Evolutionary conservation across 2,797 vertebrate genomes (phyloP), one percentile per base, ranked within the genome.

Genomic region (Smutsia temminckii): DNA sequence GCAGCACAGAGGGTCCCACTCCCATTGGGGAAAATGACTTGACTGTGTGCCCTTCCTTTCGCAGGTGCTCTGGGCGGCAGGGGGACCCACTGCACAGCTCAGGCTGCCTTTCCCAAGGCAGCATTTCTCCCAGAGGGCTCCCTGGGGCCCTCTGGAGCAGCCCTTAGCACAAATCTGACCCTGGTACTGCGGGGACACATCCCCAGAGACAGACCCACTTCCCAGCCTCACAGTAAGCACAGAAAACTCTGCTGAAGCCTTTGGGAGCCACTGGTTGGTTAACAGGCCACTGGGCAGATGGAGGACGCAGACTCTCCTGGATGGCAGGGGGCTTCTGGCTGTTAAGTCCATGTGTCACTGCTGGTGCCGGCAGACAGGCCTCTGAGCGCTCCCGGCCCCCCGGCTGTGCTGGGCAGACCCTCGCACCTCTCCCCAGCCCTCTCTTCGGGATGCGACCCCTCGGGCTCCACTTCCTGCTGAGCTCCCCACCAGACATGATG

Each of bases 231-330:
- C 7, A 27, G 53, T 6, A 32, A 11, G 37, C 40, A 29, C 75
- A 4, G 5, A 23, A 61, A 40, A 13, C 49, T 55, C 18, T 18
- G 20, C 20, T 2, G 72, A 13, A 18, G 32, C 55, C 75, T 46
- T 25, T 10, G 3, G 17, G 18, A 78, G 25, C 18, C 14, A 1
- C 37, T 5, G 9, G 29, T 46, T 74, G 21, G 12, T n/a, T 68
- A 32, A 42, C 4, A 1, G 40, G 63, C 17, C 16, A 29, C n/a
- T 2, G 0, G 1, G 40, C 18, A 5, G 59, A 29, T 32, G 59
- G 27, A 12, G 49, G 63, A 61, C 23, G 25, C 23, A 16, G 37
- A 6, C 55, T 25, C 34, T 42, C 63, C 68, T n/a, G 8, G 46
- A 42, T 11, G 9, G 53, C 18, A 81, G 17, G 32, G 16, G 32